Base-by-base conservation (phyloP, 1,140 invertebrate genomes). In the Diorhabda elongata region DNA sequence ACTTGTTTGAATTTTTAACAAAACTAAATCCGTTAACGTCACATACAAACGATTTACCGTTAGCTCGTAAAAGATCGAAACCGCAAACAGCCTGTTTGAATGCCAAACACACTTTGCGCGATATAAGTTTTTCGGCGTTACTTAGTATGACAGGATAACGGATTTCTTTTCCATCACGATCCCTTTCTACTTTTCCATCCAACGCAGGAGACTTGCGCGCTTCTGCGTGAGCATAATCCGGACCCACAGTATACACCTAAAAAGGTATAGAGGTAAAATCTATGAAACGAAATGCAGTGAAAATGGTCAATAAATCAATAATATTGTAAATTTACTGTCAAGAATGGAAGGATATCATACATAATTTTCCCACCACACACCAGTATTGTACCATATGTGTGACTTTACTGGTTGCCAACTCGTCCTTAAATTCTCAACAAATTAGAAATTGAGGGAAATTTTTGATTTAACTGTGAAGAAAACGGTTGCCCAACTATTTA, bases 11-110 rank as follows among this genome's bases (percentile, higher is more conserved):
- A 81, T 98, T 99, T 81, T 99, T 99, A 5, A 99, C 98, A 84
- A 99, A 99, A 80, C 96, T 98, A 82, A 99, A 99, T 2, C 98
- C 98, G 84, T 99, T 99, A 0, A 99, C 98, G 85, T 99, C 98
- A 84, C 97, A 99, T 0, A 99, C 98, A 82, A 96, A 99, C 2
- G 97, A 99, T 81, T 97, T 96, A 92, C 91, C 92, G 45, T 69
- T 73, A 2, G 72, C 72, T 45, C 74, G 90, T 9, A 99, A 85
- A 44, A 99, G 87, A 88, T 99, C 98, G 83, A 99, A 99, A 9
- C 98, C 98, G 84, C 98, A 99, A 3, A 99, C 98, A 56, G 96
- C 99, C 86, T 99, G 98, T 83, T 98, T 97, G 81, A 99, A 99
- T 7, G 97, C 97, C 58, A 97, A 82, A 79, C 96, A 99, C 5